These are phyloP conservation scores for Limosa lapponica DNA, from an alignment of 2,797 vertebrate species.

Conservation along the genomic window DNA sequence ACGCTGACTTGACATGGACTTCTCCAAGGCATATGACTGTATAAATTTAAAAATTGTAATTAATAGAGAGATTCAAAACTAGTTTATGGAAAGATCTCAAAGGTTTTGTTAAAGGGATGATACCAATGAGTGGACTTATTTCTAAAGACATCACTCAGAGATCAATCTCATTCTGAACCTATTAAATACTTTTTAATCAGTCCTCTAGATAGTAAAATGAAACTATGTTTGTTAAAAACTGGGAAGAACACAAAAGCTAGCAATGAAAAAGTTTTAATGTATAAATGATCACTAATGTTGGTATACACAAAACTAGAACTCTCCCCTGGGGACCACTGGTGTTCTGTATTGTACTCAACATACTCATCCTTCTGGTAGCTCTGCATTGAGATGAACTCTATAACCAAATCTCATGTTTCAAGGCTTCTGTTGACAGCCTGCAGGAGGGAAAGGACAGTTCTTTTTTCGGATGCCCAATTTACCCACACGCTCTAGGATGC, in stretches of 20 bases:
- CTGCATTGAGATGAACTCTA: not conserved
- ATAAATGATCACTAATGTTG: not conserved
- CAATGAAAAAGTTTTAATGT: not conserved
- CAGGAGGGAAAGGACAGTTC: constrained; percentile 11
- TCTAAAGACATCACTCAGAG: not conserved
- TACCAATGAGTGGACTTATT: not conserved
- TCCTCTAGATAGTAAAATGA: not conserved
- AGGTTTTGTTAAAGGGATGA: not conserved
- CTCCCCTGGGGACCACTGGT: not conserved
- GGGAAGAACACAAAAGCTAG: not conserved
- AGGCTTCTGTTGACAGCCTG: constrained; percentile 29
- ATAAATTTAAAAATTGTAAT: not conserved
- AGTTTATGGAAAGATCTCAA: not conserved
- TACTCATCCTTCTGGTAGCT: not conserved
- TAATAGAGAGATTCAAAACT: not conserved
- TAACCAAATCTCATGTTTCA: constrained; percentile 19
- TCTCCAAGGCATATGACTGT: not conserved
- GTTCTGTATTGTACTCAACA: not conserved
- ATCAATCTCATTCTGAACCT: not conserved
- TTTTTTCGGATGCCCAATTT: constrained; percentile 39
- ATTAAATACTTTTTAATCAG: not conserved
- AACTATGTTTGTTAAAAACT: not conserved
- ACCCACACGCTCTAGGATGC: not conserved
- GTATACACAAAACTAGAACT: not conserved
- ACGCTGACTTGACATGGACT: not conserved